These are phyloP conservation scores for Crotalus tigris DNA, from an alignment of 2,113 vertebrate genomes.

Conservation along the genomic window DNA sequence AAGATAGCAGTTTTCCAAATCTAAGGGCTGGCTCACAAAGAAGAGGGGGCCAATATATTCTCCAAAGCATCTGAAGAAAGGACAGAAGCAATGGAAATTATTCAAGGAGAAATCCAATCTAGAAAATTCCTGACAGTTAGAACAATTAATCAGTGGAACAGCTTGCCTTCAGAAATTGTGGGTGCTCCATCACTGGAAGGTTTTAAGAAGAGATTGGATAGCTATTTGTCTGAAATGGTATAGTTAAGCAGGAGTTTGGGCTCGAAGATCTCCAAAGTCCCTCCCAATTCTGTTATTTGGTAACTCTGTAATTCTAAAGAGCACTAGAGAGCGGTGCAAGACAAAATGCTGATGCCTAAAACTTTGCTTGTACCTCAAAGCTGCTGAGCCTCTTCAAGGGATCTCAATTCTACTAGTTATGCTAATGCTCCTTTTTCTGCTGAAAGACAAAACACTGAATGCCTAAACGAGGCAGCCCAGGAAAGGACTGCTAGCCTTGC, in stretches of 20 bases:
- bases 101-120: not conserved
- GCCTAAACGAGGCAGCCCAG: not conserved
- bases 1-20: not conserved
- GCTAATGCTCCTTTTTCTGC: not conserved
- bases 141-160: not conserved
- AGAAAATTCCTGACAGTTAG: not conserved
- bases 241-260: not conserved
- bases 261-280: not conserved
- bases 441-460: not conserved
- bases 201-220: not conserved
- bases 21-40: not conserved
- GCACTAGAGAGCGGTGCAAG: not conserved
- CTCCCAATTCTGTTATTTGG: not conserved
- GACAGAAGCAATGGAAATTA: not conserved
- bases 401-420: not conserved
- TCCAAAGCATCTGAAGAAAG: not conserved
- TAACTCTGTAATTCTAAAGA: not conserved
- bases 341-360: not conserved
- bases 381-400: not conserved
- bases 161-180: not conserved
- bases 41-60: not conserved
- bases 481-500: conserved; percentile 7
- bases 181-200: not conserved
- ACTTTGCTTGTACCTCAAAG: not conserved
- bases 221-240: not conserved